Percentiles rank a stretch among this genome's conserved stretches.
These are phyloP conservation scores for Nanorana parkeri DNA, from an alignment of 2,113 vertebrate species.

Conservation along the genomic window DNA sequence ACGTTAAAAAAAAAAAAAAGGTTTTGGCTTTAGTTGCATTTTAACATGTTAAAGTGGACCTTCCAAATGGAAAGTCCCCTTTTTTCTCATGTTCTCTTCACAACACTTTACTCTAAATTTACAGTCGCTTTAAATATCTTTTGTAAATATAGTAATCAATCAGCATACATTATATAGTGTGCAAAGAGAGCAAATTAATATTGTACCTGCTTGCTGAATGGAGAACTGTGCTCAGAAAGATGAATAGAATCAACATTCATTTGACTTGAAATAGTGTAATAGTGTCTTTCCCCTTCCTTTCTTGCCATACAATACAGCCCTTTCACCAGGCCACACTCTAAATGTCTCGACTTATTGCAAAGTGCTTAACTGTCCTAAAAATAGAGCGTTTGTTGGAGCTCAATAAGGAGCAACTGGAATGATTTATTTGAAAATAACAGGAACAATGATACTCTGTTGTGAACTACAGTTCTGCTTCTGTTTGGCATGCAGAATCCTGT, in stretches of 20 bases:
- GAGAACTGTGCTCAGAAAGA: constrained; percentile 9
- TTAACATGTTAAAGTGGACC: no score
- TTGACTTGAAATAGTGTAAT: constrained; percentile 27
- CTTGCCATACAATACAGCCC: constrained; percentile 17
- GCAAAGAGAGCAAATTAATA: constrained; percentile 31
- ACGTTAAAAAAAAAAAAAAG: no score
- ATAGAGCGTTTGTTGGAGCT: constrained; percentile 9
- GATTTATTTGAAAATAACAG: constrained; percentile 7
- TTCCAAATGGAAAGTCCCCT: no score
- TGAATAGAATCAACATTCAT: constrained; percentile 20
- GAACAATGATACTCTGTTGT: constrained; percentile 33
- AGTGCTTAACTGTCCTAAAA: constrained; percentile 13
- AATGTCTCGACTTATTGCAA: constrained; percentile 1
- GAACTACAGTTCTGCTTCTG: constrained; percentile 2
- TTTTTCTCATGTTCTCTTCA: no score
- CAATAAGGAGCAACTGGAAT: constrained; percentile 9
- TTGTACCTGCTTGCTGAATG: constrained; percentile 23
- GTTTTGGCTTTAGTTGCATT: no score
- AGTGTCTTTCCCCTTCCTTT: background rate
- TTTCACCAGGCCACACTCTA: constrained; percentile 29
- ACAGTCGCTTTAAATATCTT: background rate
- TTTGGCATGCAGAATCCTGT: background rate
- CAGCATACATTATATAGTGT: constrained; percentile 17
- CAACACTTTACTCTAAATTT: background rate
- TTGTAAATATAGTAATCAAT: background rate